Percentiles rank a stretch among this genome's conserved stretches.
Evolutionary conservation across 2,888 invertebrate genomes (phyloP).

Genomic region (Digitonthophagus gazella): DNA sequence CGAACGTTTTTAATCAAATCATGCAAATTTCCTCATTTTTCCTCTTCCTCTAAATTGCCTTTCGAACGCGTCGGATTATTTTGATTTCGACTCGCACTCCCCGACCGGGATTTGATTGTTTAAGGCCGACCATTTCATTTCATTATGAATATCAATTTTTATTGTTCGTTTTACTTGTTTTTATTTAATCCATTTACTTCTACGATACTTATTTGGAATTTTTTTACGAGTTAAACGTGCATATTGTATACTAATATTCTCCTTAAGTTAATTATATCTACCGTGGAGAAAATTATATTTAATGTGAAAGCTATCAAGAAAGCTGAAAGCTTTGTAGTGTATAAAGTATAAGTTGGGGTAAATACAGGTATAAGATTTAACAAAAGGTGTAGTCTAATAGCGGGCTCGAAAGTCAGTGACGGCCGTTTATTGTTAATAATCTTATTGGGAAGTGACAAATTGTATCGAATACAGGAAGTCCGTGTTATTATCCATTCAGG

Average conservation of each 20-base stretch:
- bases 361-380: conserved; percentile 24
- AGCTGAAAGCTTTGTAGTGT: too few relatives aligned
- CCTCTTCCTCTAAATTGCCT: neutral
- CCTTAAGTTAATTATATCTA: neutral
- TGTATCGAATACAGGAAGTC: conserved; percentile 54
- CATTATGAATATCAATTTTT: neutral
- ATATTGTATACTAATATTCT: too few relatives aligned
- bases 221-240: too few relatives aligned
- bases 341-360: neutral
- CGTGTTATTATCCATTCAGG: conserved; percentile 49
- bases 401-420: conserved; percentile 49
- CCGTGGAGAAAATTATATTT: neutral
- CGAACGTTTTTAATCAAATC: conserved; percentile 27
- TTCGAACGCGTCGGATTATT: neutral
- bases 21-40: conserved; percentile 22
- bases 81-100: neutral
- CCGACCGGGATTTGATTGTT: neutral
- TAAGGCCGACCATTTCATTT: neutral
- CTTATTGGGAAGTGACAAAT: conserved; percentile 51
- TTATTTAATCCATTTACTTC: neutral
- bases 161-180: neutral
- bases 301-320: neutral
- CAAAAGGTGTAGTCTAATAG: conserved; percentile 45
- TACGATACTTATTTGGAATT: neutral
- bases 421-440: conserved; percentile 49